These are phyloP conservation scores for Clarias macrocephalus DNA, from an alignment of 2,113 vertebrate species.

Conservation along the genomic window DNA sequence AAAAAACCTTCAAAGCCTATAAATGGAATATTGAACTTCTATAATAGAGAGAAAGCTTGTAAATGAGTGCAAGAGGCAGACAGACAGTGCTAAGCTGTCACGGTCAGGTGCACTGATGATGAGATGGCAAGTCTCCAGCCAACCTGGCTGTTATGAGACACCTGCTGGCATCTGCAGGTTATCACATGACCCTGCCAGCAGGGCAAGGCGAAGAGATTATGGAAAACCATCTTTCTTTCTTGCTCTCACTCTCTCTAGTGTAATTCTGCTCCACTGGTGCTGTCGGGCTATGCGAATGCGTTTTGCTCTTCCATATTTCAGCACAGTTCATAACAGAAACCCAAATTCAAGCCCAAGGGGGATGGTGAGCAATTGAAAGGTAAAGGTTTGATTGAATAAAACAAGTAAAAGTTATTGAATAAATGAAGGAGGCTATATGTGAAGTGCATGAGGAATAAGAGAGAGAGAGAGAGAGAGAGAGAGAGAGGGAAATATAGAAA, in stretches of 20 bases:
- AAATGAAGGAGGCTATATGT: neutral
- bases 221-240: neutral
- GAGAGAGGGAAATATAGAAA: neutral
- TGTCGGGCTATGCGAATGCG: neutral
- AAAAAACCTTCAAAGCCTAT: slow-evolving; percentile 4
- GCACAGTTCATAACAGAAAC: neutral
- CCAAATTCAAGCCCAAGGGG: neutral
- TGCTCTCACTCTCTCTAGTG: too few species aligned
- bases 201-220: slow-evolving; percentile 1
- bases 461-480: neutral
- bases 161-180: slow-evolving; percentile 32
- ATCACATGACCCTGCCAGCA: slow-evolving; percentile 29
- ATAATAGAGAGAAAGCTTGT: slow-evolving; percentile 3
- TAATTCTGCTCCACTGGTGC: neutral
- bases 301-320: neutral
- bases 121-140: slow-evolving; percentile 11
- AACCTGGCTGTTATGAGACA: slow-evolving; percentile 22
- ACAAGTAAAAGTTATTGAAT: neutral
- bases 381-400: neutral
- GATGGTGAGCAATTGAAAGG: neutral
- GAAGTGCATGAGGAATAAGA: neutral
- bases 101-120: slow-evolving; percentile 23
- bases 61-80: slow-evolving; percentile 12
- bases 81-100: neutral
- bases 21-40: neutral